Evolutionary conservation across 2,113 vertebrate genomes (phyloP).

Genomic region (Pelusios castaneus): DNA sequence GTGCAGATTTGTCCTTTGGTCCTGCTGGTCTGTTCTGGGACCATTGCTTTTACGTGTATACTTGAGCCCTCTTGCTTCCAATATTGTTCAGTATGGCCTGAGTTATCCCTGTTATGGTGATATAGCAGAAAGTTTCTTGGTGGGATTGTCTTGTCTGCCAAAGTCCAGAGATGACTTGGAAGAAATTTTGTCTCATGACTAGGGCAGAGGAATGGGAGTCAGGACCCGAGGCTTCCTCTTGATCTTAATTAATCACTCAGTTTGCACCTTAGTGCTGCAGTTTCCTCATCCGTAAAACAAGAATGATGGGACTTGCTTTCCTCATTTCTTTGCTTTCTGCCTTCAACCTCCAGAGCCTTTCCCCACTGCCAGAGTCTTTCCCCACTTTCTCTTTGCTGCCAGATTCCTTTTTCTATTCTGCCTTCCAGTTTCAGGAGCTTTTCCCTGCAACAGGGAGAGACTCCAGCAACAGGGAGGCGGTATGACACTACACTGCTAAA

Average conservation of each 20-base stretch:
- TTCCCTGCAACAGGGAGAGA: neutral
- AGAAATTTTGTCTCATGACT: constrained; percentile 38
- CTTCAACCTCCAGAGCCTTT: neutral
- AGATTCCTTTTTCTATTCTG: too few relatives aligned
- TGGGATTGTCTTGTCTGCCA: neutral
- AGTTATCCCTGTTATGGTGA: constrained; percentile 65
- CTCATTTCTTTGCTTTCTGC: constrained; percentile 1
- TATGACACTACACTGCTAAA: neutral
- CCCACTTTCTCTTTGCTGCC: neutral
- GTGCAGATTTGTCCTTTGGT: constrained; percentile 29
- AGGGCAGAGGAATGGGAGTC: constrained; percentile 21
- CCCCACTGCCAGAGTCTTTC: neutral
- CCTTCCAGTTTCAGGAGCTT: neutral
- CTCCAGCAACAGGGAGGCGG: neutral
- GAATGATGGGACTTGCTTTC: constrained; percentile 55
- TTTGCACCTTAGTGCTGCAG: neutral
- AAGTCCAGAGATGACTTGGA: constrained; percentile 32
- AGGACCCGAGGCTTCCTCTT: constrained; percentile 27
- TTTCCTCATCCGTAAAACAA: constrained; percentile 25
- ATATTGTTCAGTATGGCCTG: constrained; percentile 55
- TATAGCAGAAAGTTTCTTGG: constrained; percentile 58
- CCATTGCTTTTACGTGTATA: constrained; percentile 8
- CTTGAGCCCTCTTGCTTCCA: constrained; percentile 18
- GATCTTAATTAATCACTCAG: constrained; percentile 1
- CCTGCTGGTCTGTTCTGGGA: constrained; percentile 50